Evolutionary conservation across 2,113 vertebrate species (phyloP).

Genomic region (Phalacrocorax carbo): DNA sequence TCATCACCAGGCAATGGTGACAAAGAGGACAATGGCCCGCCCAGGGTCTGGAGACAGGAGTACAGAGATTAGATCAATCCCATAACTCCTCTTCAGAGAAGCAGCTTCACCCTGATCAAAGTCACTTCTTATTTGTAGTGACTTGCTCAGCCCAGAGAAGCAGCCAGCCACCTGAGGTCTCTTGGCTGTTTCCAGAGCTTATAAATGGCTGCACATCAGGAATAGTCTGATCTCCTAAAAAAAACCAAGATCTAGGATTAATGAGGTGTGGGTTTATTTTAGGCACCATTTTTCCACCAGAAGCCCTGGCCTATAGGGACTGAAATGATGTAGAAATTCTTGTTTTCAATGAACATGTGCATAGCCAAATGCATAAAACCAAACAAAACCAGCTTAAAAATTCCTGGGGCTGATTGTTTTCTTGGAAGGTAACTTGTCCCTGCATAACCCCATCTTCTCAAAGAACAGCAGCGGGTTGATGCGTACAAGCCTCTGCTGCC

Average conservation of each 20-base stretch:
- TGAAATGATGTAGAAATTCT: neutral
- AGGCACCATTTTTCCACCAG: neutral
- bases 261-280: neutral
- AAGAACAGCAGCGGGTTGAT: neutral
- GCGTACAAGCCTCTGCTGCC: neutral
- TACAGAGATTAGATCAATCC: neutral
- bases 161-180: neutral
- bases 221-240: neutral
- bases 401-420: neutral
- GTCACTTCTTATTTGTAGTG: neutral
- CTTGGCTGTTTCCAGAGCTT: neutral
- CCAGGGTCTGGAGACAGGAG: neutral
- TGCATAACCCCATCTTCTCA: neutral
- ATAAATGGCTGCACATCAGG: neutral
- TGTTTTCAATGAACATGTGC: neutral
- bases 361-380: neutral
- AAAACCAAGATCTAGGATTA: neutral
- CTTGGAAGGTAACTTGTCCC: neutral
- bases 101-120: neutral
- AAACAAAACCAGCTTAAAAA: neutral
- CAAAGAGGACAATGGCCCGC: neutral
- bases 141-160: neutral
- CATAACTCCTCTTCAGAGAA: neutral
- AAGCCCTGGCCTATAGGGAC: neutral
- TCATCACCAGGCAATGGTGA: neutral